These are phyloP conservation scores for Drosophila pseudotakahashii DNA, from an alignment of 2,888 invertebrate genomes.

Conservation along the genomic window DNA sequence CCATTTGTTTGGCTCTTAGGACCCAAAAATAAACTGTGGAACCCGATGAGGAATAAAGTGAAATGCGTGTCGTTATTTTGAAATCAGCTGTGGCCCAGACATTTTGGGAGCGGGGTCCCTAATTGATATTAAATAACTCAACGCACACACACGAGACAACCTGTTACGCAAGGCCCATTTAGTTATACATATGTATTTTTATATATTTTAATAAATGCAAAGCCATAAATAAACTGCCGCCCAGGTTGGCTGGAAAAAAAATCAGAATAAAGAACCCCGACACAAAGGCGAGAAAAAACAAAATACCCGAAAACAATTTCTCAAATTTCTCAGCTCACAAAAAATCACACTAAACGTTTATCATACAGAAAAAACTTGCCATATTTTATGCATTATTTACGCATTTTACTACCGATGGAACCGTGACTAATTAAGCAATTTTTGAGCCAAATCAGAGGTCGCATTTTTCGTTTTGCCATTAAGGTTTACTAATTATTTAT, in stretches of 20 bases:
- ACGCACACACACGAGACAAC: conserved; percentile 52
- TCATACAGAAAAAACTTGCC: conserved; percentile 55
- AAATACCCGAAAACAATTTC: conserved; percentile 55
- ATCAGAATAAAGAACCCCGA: conserved; percentile 34
- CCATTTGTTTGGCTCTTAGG: conserved; percentile 61
- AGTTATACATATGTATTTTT: conserved; percentile 7
- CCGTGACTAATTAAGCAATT: conserved; percentile 79
- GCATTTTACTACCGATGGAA: conserved; percentile 60
- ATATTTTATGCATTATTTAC: conserved; percentile 75
- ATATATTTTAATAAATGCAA: conserved; percentile 73
- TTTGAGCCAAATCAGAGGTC: conserved; percentile 64
- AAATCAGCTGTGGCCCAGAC: conserved; percentile 65
- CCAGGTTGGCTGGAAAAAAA: conserved; percentile 61
- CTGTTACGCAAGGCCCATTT: conserved; percentile 60
- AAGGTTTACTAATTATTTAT: conserved; percentile 69
- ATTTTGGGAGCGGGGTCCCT: conserved; percentile 49
- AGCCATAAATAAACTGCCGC: conserved; percentile 74
- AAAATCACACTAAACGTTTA: conserved; percentile 58
- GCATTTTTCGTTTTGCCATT: conserved; percentile 35
- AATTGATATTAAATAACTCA: conserved; percentile 76
- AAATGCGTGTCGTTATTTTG: conserved; percentile 77
- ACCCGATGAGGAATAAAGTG: conserved; percentile 47
- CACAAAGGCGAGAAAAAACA: conserved; percentile 35
- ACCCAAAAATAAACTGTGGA: conserved; percentile 3
- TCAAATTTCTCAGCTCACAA: conserved; percentile 54